These are phyloP conservation scores for Tiaroga cobitis DNA, from an alignment of 2,797 vertebrate genomes.

Conservation along the genomic window DNA sequence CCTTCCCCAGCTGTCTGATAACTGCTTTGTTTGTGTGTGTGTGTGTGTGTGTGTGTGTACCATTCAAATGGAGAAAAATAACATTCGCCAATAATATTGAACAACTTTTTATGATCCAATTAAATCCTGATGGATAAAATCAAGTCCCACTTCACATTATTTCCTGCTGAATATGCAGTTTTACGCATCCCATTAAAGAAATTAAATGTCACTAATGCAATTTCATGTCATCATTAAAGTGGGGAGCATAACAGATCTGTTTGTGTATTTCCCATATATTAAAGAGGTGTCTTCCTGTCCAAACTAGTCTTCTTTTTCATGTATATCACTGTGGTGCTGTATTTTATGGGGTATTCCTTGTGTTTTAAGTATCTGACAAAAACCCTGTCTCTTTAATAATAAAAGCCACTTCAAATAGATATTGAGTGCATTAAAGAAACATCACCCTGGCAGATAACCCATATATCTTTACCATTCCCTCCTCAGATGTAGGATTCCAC, in stretches of 20 bases:
- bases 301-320: neutral
- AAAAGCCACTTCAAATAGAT: constrained; percentile 41
- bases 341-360: neutral
- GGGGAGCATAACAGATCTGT: neutral
- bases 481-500: constrained; percentile 37
- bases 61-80: neutral
- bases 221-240: neutral
- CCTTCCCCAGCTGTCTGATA: constrained; percentile 14
- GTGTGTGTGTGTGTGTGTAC: neutral
- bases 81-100: neutral
- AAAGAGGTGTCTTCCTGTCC: neutral
- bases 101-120: constrained; percentile 5
- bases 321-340: neutral
- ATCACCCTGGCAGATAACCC: constrained; percentile 23
- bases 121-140: neutral
- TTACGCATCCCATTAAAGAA: neutral
- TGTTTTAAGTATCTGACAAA: constrained; percentile 15
- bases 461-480: constrained; percentile 9
- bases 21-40: neutral
- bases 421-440: constrained; percentile 41
- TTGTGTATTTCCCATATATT: neutral
- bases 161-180: constrained; percentile 10
- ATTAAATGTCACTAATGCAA: neutral
- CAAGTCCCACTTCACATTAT: neutral
- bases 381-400: constrained; percentile 18